phyloP scores from a whole-genome alignment of 2,797 vertebrate genomes.

The Anabas testudineus region DNA sequence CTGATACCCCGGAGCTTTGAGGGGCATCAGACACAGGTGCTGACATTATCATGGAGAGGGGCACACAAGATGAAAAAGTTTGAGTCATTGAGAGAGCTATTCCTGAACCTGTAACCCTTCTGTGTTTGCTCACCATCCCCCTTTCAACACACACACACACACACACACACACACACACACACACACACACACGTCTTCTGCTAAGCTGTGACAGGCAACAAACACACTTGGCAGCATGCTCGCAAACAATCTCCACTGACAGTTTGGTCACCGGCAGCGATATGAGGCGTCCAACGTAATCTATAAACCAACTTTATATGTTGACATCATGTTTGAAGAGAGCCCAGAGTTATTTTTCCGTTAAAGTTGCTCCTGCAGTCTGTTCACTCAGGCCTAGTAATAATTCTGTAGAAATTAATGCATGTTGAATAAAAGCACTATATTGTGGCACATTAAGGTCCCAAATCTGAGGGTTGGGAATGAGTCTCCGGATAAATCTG shows the following conservation, averaged over 20 bases:
- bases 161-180: constrained; percentile 36
- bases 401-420: neutral
- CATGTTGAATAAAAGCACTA: constrained; percentile 18
- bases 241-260: constrained; percentile 31
- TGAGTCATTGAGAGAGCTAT: constrained; percentile 64
- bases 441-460: neutral
- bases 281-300: constrained; percentile 26
- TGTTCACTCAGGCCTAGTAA: neutral
- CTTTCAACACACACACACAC: constrained; percentile 29
- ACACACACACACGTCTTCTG: constrained; percentile 37
- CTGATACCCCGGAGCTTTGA: constrained; percentile 44
- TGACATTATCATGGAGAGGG: constrained; percentile 62
- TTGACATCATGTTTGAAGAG: constrained; percentile 29
- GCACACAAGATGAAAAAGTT: constrained; percentile 49
- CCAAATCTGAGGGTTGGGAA: neutral
- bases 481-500: neutral
- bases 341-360: neutral
- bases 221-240: constrained; percentile 40
- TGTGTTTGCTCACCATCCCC: constrained; percentile 51
- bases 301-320: constrained; percentile 3
- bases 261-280: constrained; percentile 31
- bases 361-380: neutral
- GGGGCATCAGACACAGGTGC: constrained; percentile 53
- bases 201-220: constrained; percentile 26
- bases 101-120: constrained; percentile 59